Evolutionary conservation across 2,113 vertebrate species (phyloP).

Genomic region (Anser cygnoides): DNA sequence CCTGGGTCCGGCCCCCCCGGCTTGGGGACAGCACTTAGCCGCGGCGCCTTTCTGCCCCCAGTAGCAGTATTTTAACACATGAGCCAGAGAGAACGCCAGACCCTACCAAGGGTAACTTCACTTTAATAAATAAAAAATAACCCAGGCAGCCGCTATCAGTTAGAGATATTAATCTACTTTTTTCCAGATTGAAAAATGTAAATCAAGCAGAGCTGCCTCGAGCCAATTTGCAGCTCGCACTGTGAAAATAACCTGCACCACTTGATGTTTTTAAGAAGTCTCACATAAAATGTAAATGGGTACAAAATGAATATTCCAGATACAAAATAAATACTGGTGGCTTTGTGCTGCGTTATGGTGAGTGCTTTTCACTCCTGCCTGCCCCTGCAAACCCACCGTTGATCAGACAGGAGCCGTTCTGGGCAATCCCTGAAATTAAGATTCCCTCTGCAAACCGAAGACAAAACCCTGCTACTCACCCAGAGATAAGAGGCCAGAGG

Average conservation of each 20-base stretch:
- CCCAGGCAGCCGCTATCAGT: not conserved
- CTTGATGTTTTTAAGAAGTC: conserved; percentile 53
- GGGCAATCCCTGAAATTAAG: not conserved
- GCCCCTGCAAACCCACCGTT: not conserved
- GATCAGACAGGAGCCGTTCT: not conserved
- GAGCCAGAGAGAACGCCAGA: not conserved
- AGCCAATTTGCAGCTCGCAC: conserved; percentile 64
- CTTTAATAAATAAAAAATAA: conserved; percentile 50
- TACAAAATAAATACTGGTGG: conserved; percentile 37
- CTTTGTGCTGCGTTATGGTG: rapidly evolving
- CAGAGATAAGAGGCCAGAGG: not conserved
- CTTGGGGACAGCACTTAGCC: not conserved
- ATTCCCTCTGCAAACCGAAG: not conserved
- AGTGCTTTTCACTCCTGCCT: not conserved
- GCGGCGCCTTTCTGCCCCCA: not conserved
- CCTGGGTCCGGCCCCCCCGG: not conserved
- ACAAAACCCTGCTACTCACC: not conserved
- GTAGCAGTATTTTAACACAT: not conserved
- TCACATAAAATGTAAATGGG: conserved; percentile 50
- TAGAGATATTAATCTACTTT: conserved; percentile 66
- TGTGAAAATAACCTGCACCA: conserved; percentile 68
- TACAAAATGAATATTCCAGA: conserved; percentile 64
- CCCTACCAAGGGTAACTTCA: conserved; percentile 10
- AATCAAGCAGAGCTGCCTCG: conserved; percentile 59
- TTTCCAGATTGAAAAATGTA: conserved; percentile 69